Evolutionary conservation across 2,797 vertebrate genomes (phyloP), one percentile per base, ranked within the genome.

Genomic region (Takifugu ocellatus): DNA sequence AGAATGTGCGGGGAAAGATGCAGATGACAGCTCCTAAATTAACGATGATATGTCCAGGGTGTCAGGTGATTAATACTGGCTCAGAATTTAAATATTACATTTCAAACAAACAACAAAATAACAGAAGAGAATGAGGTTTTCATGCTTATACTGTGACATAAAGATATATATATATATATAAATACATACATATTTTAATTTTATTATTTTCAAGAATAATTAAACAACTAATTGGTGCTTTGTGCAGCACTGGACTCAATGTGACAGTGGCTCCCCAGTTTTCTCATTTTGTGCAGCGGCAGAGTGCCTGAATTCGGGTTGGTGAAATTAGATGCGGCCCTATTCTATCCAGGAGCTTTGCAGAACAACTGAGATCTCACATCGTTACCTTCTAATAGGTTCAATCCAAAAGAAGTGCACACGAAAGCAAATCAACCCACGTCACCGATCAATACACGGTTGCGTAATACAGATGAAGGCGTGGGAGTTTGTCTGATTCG

Each of bases 401-500:
- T 9, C 21, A 21, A 17, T 45, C 6, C 9, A 42, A 42, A 42
- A 10, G 5, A 42, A 4, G n/a, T 44, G 43, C 43, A 48, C 12
- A 48, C 3, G 25, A 21, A 48, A 48, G 12, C 46, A 48, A 25
- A 48, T 48, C 46, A 25, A 11, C 46, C 17, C 17, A 48, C 21
- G 17, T 48, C 46, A 48, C 46, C 11, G 46, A 48, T 48, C 17
- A 25, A 25, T 21, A 48, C 16, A 1, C 9, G n/a, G 46, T 48
- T 48, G 46, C 21, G 17, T 48, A 48, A 48, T 25, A 21, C 46
- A 25, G 46, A 21, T 10, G 46, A 25, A 76, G 24, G 24, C 64
- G 55, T 68, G 59, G 53, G 61, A 67, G 64, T 51, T 43, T 61
- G 16, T 61, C 61, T 55, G 65, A 25, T 56, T 48, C 24, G 27